Evolutionary conservation across 2,797 vertebrate species (phyloP), one percentile per base, ranked within the genome.

Genomic region (Toxotes lorentzi): DNA sequence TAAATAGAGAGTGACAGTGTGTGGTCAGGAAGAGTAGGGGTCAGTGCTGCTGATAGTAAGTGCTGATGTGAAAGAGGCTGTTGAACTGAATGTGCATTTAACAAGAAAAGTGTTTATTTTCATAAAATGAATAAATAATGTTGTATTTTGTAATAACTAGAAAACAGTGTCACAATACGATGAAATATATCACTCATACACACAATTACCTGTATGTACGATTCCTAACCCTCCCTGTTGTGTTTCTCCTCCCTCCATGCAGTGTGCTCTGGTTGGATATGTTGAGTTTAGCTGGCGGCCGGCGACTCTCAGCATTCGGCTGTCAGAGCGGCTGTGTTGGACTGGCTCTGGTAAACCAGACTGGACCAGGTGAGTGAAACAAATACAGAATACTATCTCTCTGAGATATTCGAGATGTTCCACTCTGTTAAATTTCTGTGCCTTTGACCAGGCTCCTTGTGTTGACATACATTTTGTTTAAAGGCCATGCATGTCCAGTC

Each of bases 281-380:
- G 41, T 56, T 92, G 78, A 95, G 93, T 75, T 88, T 95, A 8
- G 86, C 93, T 0, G 89, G 86, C 2, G 92, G 95, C 0, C 91
- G 78, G 19, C 91, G 94, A 5, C 92, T 98, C 81, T 96, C 97
- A 0, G 96, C 93, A 0, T 96, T 97, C 1, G 97, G 97, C 65
- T 98, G 97, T 92, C 97, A 98, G 91, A 97, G 92, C 1, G 97
- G 97, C 30, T 96, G 94, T 0, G 94, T 98, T 59, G 96, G 95
- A 0, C 92, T 97, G 0, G 95, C 97, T 59, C 90, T 96, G 1
- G 97, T 98, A 32, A 92, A 96, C 73, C 96, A 97, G 86, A 88
- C 62, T n/a, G 91, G 79, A 77, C 91, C 91, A 89, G 96, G 97
- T 97, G 80, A 92, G 85, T 16, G 1, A 19, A 30, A 54, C 54